These are phyloP conservation scores for Sebastes schlegelii DNA, from an alignment of 2,113 vertebrate genomes.

Conservation along the genomic window DNA sequence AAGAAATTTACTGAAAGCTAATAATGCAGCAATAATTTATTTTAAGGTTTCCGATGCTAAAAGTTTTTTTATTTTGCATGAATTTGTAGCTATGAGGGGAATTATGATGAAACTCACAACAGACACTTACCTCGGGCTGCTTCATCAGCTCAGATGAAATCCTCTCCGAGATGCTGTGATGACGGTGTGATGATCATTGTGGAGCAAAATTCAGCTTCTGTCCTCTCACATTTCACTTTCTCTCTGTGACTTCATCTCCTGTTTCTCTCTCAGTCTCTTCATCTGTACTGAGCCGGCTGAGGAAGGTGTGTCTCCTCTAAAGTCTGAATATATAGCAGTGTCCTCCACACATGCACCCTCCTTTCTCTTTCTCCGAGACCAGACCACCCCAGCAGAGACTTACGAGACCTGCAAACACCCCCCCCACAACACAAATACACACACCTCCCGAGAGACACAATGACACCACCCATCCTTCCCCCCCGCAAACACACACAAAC, in stretches of 20 bases:
- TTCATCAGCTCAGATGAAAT: constrained; percentile 20
- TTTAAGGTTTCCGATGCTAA: neutral
- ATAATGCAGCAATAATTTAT: neutral
- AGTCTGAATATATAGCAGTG: constrained; percentile 37
- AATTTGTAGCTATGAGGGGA: neutral
- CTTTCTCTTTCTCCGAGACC: constrained; percentile 44
- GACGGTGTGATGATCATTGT: neutral
- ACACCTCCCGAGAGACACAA: constrained; percentile 69
- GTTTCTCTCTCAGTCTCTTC: constrained; percentile 9
- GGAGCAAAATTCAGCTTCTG: neutral
- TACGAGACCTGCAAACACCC: constrained; percentile 71
- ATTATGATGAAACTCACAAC: neutral
- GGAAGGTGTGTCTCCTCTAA: constrained; percentile 30
- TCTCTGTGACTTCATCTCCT: neutral
- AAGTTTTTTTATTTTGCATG: neutral
- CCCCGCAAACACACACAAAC: constrained; percentile 46
- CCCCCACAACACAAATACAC: constrained; percentile 54
- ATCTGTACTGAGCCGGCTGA: constrained; percentile 13
- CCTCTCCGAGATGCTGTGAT: neutral
- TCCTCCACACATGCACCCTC: constrained; percentile 5
- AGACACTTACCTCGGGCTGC: constrained; percentile 51
- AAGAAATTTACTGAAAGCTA: neutral
- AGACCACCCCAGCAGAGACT: constrained; percentile 76
- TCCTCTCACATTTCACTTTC: constrained; percentile 13
- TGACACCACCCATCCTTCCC: constrained; percentile 16